Percentiles rank a stretch among this genome's conserved stretches.
Evolutionary conservation across 1,140 invertebrate genomes (phyloP).

Genomic region (Hycleus phaleratus): DNA sequence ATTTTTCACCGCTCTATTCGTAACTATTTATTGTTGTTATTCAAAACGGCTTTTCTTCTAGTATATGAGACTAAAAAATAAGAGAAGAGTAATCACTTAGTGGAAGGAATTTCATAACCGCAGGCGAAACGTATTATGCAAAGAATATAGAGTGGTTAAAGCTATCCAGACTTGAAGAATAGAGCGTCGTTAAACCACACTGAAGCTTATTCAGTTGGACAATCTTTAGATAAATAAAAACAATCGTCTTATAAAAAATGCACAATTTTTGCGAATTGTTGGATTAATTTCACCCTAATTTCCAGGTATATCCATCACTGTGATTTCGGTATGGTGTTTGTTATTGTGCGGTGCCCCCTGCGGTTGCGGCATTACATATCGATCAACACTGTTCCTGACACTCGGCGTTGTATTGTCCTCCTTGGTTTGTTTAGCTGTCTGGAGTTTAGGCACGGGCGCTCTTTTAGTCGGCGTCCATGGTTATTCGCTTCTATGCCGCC

Average conservation of each 20-base stretch:
- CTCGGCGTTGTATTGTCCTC: conserved; percentile 43
- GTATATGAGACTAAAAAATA: too few species aligned
- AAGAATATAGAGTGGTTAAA: too few species aligned
- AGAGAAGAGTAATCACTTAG: too few species aligned
- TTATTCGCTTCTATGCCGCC: conserved; percentile 54
- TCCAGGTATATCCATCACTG: conserved; percentile 39
- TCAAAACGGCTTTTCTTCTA: too few species aligned
- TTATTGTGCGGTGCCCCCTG: conserved; percentile 46
- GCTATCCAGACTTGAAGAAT: too few species aligned
- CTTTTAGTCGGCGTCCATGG: conserved; percentile 47
- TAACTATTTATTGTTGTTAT: too few species aligned
- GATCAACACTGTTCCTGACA: conserved; percentile 48
- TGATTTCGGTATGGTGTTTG: conserved; percentile 44
- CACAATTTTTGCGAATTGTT: too few species aligned
- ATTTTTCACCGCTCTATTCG: too few species aligned
- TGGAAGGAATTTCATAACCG: too few species aligned
- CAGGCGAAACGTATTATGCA: too few species aligned
- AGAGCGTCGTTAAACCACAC: neutral
- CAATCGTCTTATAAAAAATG: neutral
- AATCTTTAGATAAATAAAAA: too few species aligned
- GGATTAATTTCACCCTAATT: neutral
- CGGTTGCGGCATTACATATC: conserved; percentile 46
- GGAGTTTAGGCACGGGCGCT: conserved; percentile 41
- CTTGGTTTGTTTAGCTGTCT: conserved; percentile 42
- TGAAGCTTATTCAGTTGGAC: too few species aligned